These are phyloP conservation scores for Psittacula echo DNA, from an alignment of 2,797 vertebrate species.

Conservation along the genomic window DNA sequence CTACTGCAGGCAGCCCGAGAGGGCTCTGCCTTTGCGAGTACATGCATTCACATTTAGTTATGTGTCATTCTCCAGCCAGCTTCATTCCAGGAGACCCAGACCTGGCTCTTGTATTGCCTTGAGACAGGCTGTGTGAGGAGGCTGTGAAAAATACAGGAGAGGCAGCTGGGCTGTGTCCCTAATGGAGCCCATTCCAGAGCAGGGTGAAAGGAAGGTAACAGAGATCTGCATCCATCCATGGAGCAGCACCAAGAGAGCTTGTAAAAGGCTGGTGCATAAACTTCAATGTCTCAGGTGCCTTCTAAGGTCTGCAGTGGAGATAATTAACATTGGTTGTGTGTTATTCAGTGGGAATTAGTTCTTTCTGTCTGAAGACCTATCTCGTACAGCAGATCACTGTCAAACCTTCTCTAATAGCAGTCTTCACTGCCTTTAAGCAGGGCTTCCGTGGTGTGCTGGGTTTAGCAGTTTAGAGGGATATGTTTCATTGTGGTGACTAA, in stretches of 20 bases:
- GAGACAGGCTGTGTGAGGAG: neutral
- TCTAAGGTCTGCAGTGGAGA: neutral
- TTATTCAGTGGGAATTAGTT: neutral
- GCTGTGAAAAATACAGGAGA: neutral
- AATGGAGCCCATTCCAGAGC: fast-evolving
- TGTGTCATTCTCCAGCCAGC: slow-evolving; percentile 50
- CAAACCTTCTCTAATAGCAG: neutral
- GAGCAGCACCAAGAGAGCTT: neutral
- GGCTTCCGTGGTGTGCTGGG: neutral
- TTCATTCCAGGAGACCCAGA: neutral
- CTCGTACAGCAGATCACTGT: fast-evolving
- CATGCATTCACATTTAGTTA: slow-evolving; percentile 22
- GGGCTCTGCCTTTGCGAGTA: slow-evolving; percentile 55
- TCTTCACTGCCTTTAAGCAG: fast-evolving
- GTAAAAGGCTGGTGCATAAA: fast-evolving
- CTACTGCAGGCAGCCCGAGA: slow-evolving; percentile 27
- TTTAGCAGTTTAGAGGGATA: no score
- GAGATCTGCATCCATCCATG: neutral
- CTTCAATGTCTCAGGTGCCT: neutral
- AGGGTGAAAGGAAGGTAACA: neutral
- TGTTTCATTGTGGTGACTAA: fast-evolving
- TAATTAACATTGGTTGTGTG: fast-evolving
- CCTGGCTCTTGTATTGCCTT: neutral
- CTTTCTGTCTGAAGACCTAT: neutral
- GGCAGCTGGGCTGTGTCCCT: neutral